Base-by-base conservation (phyloP, 2,797 vertebrate genomes). In the Serranus cabrilla region DNA sequence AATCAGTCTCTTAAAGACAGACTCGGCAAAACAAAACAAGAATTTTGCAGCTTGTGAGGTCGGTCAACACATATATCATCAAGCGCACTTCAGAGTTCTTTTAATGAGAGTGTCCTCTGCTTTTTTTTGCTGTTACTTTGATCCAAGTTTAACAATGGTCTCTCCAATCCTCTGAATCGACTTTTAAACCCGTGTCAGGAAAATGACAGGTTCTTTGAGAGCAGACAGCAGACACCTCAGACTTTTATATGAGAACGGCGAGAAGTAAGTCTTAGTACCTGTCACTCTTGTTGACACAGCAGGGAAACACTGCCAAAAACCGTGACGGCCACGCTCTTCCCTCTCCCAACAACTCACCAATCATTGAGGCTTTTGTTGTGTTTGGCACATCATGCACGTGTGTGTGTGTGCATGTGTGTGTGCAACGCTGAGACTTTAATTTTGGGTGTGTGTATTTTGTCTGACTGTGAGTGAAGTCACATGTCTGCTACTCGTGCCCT, bases 221-320 rank as follows among this genome's bases (percentile, higher is more conserved):
- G 11, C 10, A 71, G 43, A 60, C 49, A 42, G n/a, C 45, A 66
- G 55, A 76, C 55, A 49, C 55, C 11, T 17, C 69, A 66, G 31
- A 46, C 21, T 56, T 34, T 76, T 23, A 18, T 27, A 68, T 50
- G 55, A 81, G 63, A 74, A 63, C 7, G 76, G 57, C 17, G 23
- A 71, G 31, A 71, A 50, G 60, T 50, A 62, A 3, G 60, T 63
- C 78, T 76, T 23, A 61, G 63, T 75, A 72, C 49, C 61, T 89
- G 88, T 91, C 86, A 87, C 54, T 51, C 9, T 11, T 84, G 87
- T 91, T 86, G 88, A 87, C 77, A 78, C 78, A 77, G 57, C 39
- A 49, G 56, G 56, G 49, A 80, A 76, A 21, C 51, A 37, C 1
- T 50, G 74, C 65, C 75, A 81, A 69, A 76, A 77, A 77, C 54